Evolutionary conservation across 2,888 invertebrate genomes (phyloP).

Genomic region (Alsophila aescularia): DNA sequence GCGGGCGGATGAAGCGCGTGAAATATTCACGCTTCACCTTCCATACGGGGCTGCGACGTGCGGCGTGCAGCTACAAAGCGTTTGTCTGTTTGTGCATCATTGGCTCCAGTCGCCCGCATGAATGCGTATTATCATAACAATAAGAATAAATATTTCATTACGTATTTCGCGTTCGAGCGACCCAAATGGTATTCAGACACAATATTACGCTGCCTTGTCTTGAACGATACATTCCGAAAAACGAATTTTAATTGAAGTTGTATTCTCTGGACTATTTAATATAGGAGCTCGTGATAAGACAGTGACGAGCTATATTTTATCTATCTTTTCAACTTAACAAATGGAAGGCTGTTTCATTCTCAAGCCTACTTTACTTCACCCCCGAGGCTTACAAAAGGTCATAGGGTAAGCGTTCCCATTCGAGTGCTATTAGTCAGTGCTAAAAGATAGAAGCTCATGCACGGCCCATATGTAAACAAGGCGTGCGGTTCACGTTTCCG

Average conservation of each 20-base stretch:
- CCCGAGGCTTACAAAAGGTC: constrained; percentile 16
- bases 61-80: constrained; percentile 13
- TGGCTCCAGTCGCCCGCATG: constrained; percentile 11
- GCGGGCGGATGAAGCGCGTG: neutral
- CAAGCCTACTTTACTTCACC: constrained; percentile 1
- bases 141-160: constrained; percentile 36
- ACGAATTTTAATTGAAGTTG: constrained; percentile 6
- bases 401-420: constrained; percentile 22
- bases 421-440: constrained; percentile 21
- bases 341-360: constrained; percentile 6
- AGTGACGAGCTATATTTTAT: constrained; percentile 8
- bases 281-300: constrained; percentile 11
- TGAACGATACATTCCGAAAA: neutral
- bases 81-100: constrained; percentile 35
- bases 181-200: constrained; percentile 7
- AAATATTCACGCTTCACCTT: constrained; percentile 21
- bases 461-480: constrained; percentile 32
- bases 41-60: constrained; percentile 10
- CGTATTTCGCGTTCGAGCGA: neutral
- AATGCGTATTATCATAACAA: constrained; percentile 32
- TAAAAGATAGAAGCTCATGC: constrained; percentile 23
- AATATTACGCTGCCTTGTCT: constrained; percentile 1
- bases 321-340: constrained; percentile 14
- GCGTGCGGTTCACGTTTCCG: constrained; percentile 30
- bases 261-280: constrained; percentile 6